phyloP scores from a whole-genome alignment of 2,888 invertebrate genomes.

The Muschampia plurimacula region DNA sequence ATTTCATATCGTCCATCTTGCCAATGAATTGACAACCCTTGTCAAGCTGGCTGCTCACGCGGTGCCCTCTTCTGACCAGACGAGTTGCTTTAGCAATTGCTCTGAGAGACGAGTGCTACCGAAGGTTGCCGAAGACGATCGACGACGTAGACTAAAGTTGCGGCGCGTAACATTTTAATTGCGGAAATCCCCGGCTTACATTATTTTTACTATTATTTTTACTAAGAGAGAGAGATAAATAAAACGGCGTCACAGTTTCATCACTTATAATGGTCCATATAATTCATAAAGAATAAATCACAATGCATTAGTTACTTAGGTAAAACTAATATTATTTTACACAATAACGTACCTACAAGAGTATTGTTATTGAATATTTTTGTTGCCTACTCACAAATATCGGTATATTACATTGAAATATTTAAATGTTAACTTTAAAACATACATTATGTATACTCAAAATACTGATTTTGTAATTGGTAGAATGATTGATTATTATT shows the following conservation, averaged over 20 bases:
- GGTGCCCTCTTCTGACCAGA: too few relatives aligned
- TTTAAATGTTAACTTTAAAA: not conserved
- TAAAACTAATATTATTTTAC: constrained; percentile 59
- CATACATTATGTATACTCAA: constrained; percentile 20
- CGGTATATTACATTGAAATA: constrained; percentile 48
- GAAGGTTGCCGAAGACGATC: too few relatives aligned
- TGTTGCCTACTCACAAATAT: constrained; percentile 49
- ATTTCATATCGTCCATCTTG: too few relatives aligned
- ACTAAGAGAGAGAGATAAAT: constrained; percentile 41
- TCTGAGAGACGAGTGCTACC: too few relatives aligned
- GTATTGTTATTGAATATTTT: constrained; percentile 63
- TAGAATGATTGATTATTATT: constrained; percentile 17
- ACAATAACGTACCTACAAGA: constrained; percentile 62
- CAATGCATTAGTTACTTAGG: constrained; percentile 69
- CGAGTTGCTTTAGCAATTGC: too few relatives aligned
- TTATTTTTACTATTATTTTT: too few relatives aligned
- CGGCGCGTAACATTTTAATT: too few relatives aligned
- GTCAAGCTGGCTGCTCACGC: too few relatives aligned
- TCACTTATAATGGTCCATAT: constrained; percentile 80
- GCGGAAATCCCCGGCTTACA: too few relatives aligned
- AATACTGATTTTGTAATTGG: constrained; percentile 42
- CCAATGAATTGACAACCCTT: too few relatives aligned
- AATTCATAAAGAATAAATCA: constrained; percentile 82
- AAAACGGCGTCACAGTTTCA: constrained; percentile 58
- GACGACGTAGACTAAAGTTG: too few relatives aligned